Evolutionary conservation across 1,140 invertebrate species (phyloP), one percentile per base, ranked within the genome.

Genomic region (Wasmannia auropunctata): DNA sequence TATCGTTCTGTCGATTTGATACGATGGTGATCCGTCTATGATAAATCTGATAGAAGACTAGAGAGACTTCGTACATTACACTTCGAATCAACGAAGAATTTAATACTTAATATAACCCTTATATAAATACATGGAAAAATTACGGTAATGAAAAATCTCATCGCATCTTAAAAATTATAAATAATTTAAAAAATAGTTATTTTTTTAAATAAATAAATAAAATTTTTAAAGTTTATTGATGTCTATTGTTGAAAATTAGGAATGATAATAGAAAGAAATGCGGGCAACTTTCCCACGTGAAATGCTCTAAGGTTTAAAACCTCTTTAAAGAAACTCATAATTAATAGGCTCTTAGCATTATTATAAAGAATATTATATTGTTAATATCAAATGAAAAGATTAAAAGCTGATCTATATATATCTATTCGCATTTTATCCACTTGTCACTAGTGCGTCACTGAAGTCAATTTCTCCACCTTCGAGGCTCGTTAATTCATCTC

Each of bases 401-500:
- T 19, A 22, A 43, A 58, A 72, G 6, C 8, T 40, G 1, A 25
- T 49, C 14, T 25, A 67, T 31, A 70, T 40, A 56, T 40, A 25
- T 49, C 22, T 34, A 31, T 70, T 19, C 16, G n/a, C n/a, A 40
- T 31, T 77, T n/a, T 43, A 14, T 54, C 22, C 16, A 79, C 16
- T 25, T n/a, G 22, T 16, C 34, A 16, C 11, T 25, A 37, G 19
- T 37, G 37, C 19, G 19, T 43, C 37, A 25, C 5, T 28, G 28
- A 43, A 74, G 25, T 74, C 51, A 83, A 83, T 83, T 83, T 49
- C 14, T 72, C 67, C n/a, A n/a, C 51, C 7, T 74, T 58, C 37
- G 67, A 83, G 58, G 34, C 49, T 46, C 37, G 28, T 83, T 83
- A 83, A 83, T 83, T 83, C 67, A 46, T 11, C 51, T 56, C 16